Conservation (phyloP, 1,140 invertebrate genomes). For the Sinella curviseta region DNA sequence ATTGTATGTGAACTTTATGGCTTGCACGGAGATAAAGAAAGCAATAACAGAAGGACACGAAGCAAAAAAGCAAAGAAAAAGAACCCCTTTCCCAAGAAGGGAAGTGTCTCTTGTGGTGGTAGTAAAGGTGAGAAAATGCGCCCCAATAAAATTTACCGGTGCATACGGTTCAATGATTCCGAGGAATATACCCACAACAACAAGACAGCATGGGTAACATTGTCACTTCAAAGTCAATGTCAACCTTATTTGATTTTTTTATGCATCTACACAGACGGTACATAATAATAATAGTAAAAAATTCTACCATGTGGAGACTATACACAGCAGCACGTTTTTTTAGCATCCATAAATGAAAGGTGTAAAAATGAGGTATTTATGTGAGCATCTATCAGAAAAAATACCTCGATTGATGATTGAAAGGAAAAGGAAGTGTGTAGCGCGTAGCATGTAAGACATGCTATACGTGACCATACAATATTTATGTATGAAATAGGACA, state of each 20-base stretch:
- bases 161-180: not conserved
- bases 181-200: not conserved
- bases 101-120: not conserved
- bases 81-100: not conserved
- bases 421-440: not conserved
- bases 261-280: too few species aligned
- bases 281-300: too few species aligned
- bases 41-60: not conserved
- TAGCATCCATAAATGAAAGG: not conserved
- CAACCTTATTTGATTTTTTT: not conserved
- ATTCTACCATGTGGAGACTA: too few species aligned
- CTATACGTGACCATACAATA: not conserved
- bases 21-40: not conserved
- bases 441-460: not conserved
- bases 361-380: not conserved
- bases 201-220: not conserved
- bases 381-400: not conserved
- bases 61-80: not conserved
- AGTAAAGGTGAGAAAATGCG: not conserved
- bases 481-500: too few species aligned
- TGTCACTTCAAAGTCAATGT: slow-evolving; percentile 7
- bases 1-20: not conserved
- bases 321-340: not conserved
- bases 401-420: not conserved
- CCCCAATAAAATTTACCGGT: slow-evolving; percentile 5